phyloP scores from a whole-genome alignment of 2,113 vertebrate species.

The Dasyornis broadbenti region DNA sequence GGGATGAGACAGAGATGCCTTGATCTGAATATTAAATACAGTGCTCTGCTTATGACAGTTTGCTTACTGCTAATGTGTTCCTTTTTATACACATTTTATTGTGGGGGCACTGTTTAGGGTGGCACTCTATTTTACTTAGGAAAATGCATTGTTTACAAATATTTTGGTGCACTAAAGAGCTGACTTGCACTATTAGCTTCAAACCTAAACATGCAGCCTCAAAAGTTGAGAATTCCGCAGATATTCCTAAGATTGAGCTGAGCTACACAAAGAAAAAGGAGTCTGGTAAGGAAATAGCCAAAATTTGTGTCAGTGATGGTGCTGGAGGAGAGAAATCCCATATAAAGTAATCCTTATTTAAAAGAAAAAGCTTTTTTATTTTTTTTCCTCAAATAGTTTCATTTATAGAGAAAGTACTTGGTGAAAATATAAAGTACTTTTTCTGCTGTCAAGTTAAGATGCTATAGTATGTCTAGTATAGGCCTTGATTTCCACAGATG shows the following conservation, averaged over 20 bases:
- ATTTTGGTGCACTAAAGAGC: not conserved
- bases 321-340: not conserved
- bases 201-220: not conserved
- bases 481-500: not conserved
- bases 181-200: not conserved
- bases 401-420: not conserved
- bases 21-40: slow-evolving; percentile 83
- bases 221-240: not conserved
- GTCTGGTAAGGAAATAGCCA: not conserved
- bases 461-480: not conserved
- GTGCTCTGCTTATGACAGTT: slow-evolving; percentile 67
- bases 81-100: not conserved
- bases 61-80: slow-evolving; percentile 7
- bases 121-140: not conserved
- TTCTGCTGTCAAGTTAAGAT: not conserved
- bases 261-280: not conserved
- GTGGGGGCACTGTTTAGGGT: not conserved
- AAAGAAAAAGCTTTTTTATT: not conserved
- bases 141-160: slow-evolving; percentile 2
- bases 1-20: slow-evolving; percentile 73
- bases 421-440: not conserved
- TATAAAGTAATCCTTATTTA: not conserved
- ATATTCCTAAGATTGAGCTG: not conserved
- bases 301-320: not conserved
- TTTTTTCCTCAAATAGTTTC: not conserved